Evolutionary conservation across 2,797 vertebrate species (phyloP).

Genomic region (Balearica regulorum): DNA sequence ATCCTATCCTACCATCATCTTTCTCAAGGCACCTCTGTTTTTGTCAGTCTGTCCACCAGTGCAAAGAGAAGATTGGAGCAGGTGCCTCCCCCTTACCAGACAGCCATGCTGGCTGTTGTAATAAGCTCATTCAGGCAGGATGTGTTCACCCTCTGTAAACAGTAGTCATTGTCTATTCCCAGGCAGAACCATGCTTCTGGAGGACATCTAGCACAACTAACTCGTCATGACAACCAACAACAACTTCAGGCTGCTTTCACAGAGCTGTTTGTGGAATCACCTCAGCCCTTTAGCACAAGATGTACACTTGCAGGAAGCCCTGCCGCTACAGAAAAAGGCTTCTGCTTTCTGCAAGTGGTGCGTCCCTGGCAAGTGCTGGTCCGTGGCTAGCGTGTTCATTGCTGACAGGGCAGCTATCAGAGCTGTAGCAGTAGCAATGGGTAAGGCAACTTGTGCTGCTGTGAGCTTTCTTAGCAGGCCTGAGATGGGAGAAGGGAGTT

Average conservation of each 20-base stretch:
- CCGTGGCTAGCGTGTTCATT: not conserved
- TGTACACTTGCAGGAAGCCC: not conserved
- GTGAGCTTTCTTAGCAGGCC: not conserved
- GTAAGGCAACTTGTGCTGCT: not conserved
- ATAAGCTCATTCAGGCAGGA: not conserved
- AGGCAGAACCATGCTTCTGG: not conserved
- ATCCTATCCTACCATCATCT: not conserved
- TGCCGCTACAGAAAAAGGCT: not conserved
- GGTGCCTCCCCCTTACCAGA: not conserved
- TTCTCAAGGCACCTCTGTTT: not conserved
- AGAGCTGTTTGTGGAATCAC: constrained; percentile 27
- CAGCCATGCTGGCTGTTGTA: not conserved
- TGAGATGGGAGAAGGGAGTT: not conserved
- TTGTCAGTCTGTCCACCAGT: not conserved
- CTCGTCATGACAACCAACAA: constrained; percentile 51
- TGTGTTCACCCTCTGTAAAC: not conserved
- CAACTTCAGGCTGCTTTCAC: constrained; percentile 51
- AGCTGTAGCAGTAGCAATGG: not conserved
- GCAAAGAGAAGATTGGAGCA: not conserved
- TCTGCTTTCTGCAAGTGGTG: accelerated
- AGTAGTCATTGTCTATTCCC: constrained; percentile 7
- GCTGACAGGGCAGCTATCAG: not conserved
- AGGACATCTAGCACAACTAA: constrained; percentile 56
- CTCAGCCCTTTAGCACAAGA: constrained; percentile 24
- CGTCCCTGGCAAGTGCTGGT: not conserved